Conservation (phyloP, 2,113 vertebrate genomes). For the Poeciliopsis occidentalis region DNA sequence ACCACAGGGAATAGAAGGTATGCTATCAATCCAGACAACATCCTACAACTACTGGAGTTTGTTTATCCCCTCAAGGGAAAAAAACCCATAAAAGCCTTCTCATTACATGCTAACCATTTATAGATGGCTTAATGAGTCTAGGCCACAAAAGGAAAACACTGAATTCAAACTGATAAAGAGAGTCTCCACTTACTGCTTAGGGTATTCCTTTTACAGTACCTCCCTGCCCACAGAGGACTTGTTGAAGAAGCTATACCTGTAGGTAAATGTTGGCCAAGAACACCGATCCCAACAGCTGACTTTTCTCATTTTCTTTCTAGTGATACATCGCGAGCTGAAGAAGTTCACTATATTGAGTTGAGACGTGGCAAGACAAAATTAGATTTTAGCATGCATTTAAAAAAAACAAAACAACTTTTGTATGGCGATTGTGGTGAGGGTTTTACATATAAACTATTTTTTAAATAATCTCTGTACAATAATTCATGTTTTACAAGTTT, state of each 20-base stretch:
- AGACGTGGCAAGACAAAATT: too few relatives aligned
- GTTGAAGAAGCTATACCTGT: background rate
- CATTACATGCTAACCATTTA: conserved; percentile 79
- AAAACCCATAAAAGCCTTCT: conserved; percentile 78
- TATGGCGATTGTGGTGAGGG: too few relatives aligned
- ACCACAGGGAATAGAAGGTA: conserved; percentile 87
- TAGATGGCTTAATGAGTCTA: conserved; percentile 80
- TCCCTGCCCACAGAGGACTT: conserved; percentile 50
- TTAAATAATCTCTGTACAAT: too few relatives aligned
- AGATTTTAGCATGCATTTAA: too few relatives aligned
- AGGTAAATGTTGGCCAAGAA: background rate
- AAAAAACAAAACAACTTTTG: too few relatives aligned
- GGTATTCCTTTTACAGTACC: conserved; percentile 58
- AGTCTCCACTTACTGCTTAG: conserved; percentile 62
- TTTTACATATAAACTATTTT: too few relatives aligned
- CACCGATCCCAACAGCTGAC: background rate
- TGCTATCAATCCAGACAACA: conserved; percentile 95
- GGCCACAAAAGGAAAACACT: conserved; percentile 74
- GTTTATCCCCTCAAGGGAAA: conserved; percentile 77
- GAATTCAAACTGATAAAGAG: conserved; percentile 61
- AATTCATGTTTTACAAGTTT: too few relatives aligned
- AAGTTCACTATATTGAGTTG: too few relatives aligned
- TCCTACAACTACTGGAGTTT: conserved; percentile 91
- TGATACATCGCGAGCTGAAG: too few relatives aligned
- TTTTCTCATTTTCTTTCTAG: background rate